Percentiles rank a stretch among this genome's conserved stretches.
Conservation (phyloP, 2,797 vertebrate genomes). For the Vireo griseus region DNA sequence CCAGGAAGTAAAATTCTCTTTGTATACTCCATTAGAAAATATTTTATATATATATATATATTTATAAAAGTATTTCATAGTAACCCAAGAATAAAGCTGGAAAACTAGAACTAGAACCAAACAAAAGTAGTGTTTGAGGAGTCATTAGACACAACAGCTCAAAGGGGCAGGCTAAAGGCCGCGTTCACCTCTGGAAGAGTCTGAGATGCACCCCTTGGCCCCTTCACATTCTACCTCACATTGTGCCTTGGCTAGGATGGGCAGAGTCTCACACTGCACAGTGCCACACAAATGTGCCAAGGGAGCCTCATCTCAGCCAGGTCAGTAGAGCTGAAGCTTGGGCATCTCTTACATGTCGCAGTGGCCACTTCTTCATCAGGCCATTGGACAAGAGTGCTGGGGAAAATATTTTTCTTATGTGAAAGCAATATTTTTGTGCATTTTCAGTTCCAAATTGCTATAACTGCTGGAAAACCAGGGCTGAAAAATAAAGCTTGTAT, state of each 20-base stretch:
- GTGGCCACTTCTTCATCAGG: background rate
- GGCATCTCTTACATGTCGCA: background rate
- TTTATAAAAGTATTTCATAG: accelerated
- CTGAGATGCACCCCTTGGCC: background rate
- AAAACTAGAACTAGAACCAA: background rate
- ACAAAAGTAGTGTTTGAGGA: background rate
- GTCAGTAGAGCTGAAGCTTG: background rate
- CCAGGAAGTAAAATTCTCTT: background rate
- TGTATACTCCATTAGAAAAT: background rate
- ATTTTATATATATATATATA: background rate
- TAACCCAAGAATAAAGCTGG: background rate
- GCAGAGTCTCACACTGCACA: background rate
- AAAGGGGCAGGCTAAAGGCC: background rate
- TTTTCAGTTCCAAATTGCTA: background rate
- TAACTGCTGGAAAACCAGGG: background rate
- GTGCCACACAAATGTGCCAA: accelerated
- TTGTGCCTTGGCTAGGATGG: background rate
- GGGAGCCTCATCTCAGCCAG: background rate
- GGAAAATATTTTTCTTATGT: background rate
- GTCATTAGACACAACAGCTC: background rate
- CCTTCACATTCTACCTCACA: accelerated
- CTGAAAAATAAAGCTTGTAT: background rate
- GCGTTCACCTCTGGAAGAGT: background rate
- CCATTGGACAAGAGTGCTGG: background rate
- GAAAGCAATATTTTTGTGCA: background rate